These are phyloP conservation scores for Nerophis ophidion DNA, from an alignment of 2,113 vertebrate genomes.

Conservation along the genomic window DNA sequence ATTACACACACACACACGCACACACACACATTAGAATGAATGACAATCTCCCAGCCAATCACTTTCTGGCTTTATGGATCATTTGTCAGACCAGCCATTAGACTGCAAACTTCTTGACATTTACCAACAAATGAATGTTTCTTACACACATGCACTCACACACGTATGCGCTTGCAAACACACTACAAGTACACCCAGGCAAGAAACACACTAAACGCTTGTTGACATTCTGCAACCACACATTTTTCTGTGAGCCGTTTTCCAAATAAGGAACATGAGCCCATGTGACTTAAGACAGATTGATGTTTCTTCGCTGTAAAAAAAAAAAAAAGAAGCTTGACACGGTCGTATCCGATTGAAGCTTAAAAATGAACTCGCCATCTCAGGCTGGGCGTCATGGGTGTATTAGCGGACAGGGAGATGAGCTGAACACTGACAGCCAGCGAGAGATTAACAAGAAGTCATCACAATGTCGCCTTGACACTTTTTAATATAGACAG, in stretches of 20 bases:
- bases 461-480: conserved; percentile 51
- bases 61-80: conserved; percentile 61
- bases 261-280: conserved; percentile 56
- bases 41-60: conserved; percentile 59
- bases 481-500: conserved; percentile 58
- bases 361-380: conserved; percentile 47
- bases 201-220: conserved; percentile 48
- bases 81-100: conserved; percentile 63
- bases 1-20: conserved; percentile 14
- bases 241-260: conserved; percentile 56
- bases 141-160: conserved; percentile 38
- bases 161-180: conserved; percentile 13
- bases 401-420: conserved; percentile 40
- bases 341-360: conserved; percentile 56
- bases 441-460: conserved; percentile 56
- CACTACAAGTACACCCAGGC: conserved; percentile 25
- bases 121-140: conserved; percentile 69
- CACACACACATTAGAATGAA: conserved; percentile 50
- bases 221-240: conserved; percentile 64
- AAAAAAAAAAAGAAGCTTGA: conserved; percentile 15
- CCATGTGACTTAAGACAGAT: conserved; percentile 61
- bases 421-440: conserved; percentile 36
- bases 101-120: conserved; percentile 70
- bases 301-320: conserved; percentile 58
- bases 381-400: conserved; percentile 46